These are phyloP conservation scores for Papilio aristodemus DNA, from an alignment of 1,140 invertebrate genomes.

Conservation along the genomic window DNA sequence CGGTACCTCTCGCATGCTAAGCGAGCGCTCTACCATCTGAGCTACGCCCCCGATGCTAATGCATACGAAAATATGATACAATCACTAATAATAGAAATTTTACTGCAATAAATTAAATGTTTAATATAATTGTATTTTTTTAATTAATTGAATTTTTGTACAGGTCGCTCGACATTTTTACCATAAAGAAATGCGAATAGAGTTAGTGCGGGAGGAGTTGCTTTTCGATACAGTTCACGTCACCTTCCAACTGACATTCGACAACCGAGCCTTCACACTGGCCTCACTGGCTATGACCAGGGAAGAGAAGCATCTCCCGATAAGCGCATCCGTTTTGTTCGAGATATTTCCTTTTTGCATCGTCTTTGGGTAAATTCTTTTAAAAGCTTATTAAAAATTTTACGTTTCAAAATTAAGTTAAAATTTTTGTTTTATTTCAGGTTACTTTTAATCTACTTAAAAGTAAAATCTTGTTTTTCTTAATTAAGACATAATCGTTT, in stretches of 20 bases:
- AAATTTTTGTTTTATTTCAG: no score
- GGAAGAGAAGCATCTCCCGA: slow-evolving; percentile 92
- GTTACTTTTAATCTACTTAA: not conserved
- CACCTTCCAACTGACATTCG: slow-evolving; percentile 95
- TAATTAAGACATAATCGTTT: no score
- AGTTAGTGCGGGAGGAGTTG: slow-evolving; percentile 91
- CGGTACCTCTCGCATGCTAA: slow-evolving; percentile 35
- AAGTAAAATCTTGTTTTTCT: slow-evolving; percentile 82
- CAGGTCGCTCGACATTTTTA: slow-evolving; percentile 95
- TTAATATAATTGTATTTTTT: no score
- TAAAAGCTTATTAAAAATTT: not conserved
- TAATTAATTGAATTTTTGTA: slow-evolving; percentile 38
- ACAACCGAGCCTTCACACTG: slow-evolving; percentile 93
- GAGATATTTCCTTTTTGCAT: slow-evolving; percentile 99
- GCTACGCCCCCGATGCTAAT: slow-evolving; percentile 25
- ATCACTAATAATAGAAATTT: no score
- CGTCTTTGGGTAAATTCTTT: slow-evolving; percentile 90
- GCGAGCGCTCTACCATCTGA: slow-evolving; percentile 35
- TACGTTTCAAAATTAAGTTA: no score
- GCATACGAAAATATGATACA: no score
- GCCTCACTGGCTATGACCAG: slow-evolving; percentile 90
- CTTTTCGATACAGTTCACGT: slow-evolving; percentile 95
- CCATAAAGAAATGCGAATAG: slow-evolving; percentile 95
- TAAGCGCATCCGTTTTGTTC: slow-evolving; percentile 93
- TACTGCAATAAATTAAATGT: no score